Evolutionary conservation across 2,113 vertebrate species (phyloP).

Genomic region (Sapayoa aenigma): DNA sequence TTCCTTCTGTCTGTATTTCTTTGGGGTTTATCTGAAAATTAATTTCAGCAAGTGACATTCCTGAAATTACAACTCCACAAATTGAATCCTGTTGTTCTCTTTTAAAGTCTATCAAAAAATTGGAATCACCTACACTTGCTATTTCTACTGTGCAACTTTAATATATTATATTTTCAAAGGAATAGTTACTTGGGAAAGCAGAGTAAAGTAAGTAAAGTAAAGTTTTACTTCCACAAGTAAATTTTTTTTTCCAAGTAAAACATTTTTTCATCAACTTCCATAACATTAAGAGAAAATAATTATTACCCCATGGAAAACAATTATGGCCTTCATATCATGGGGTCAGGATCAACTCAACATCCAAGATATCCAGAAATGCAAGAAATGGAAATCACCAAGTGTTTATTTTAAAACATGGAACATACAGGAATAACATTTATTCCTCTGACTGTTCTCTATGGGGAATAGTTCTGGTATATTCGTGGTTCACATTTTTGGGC

Average conservation of each 20-base stretch:
- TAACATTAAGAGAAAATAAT: background rate
- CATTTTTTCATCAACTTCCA: background rate
- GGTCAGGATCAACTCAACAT: background rate
- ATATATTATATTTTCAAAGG: background rate
- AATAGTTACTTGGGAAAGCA: background rate
- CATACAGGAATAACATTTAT: background rate
- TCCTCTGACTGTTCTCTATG: background rate
- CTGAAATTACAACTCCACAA: background rate
- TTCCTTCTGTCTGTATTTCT: background rate
- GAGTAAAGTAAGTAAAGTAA: too few species aligned
- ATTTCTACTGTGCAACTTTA: background rate
- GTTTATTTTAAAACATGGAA: background rate
- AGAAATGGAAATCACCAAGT: background rate
- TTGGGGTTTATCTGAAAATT: constrained; percentile 4
- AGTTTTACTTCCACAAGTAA: background rate
- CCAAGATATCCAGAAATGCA: background rate
- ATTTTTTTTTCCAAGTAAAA: too few species aligned
- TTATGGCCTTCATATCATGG: fast-evolving
- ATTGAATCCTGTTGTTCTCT: background rate
- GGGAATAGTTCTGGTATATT: background rate
- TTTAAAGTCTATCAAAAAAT: background rate
- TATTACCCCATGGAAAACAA: background rate
- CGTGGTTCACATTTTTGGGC: background rate
- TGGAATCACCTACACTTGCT: background rate
- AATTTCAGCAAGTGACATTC: background rate